Evolutionary conservation across 1,140 invertebrate species (phyloP).

Genomic region (Caerostris darwini): DNA sequence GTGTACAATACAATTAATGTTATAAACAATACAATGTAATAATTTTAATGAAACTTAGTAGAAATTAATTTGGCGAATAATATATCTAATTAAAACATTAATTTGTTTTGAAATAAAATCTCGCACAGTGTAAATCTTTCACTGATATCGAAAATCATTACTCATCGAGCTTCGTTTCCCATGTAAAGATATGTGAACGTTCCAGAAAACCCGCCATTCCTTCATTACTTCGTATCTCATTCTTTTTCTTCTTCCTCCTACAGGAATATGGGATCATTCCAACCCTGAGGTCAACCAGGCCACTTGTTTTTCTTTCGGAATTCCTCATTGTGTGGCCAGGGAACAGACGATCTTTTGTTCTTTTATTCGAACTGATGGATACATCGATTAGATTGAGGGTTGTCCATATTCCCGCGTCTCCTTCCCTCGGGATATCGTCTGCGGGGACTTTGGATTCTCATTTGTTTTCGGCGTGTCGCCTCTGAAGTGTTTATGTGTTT

Average conservation of each 20-base stretch:
- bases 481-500: slow-evolving; percentile 46
- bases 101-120: too few relatives aligned
- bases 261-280: slow-evolving; percentile 25
- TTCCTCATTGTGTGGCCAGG: slow-evolving; percentile 19
- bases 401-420: slow-evolving; percentile 2
- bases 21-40: too few relatives aligned
- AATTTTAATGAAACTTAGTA: too few relatives aligned
- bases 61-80: too few relatives aligned
- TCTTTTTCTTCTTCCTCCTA: background rate
- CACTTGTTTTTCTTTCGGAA: slow-evolving; percentile 49
- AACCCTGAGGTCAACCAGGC: slow-evolving; percentile 10
- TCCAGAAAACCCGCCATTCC: background rate
- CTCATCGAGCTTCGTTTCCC: too few relatives aligned
- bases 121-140: too few relatives aligned
- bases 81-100: too few relatives aligned
- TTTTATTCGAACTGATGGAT: slow-evolving; percentile 59
- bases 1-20: too few relatives aligned
- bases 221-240: background rate
- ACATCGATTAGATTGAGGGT: slow-evolving; percentile 64
- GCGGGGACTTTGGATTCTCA: slow-evolving; percentile 15
- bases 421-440: background rate
- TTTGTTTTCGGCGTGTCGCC: slow-evolving; percentile 17
- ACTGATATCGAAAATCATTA: too few relatives aligned
- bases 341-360: slow-evolving; percentile 58
- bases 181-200: too few relatives aligned